Evolutionary conservation across 2,888 invertebrate species (phyloP), one percentile per base, ranked within the genome.

Genomic region (Aricia artaxerxes): DNA sequence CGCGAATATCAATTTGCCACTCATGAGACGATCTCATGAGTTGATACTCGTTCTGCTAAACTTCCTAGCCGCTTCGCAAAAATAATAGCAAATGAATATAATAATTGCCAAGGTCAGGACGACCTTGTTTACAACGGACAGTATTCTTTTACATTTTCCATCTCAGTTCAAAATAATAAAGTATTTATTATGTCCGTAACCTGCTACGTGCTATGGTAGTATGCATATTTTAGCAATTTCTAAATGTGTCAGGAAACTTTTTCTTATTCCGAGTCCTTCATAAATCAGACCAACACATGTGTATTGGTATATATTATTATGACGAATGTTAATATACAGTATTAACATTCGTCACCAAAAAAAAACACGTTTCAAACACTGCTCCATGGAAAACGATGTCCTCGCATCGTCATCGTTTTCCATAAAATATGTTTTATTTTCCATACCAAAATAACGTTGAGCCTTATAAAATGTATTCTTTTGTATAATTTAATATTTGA

Each of bases 21-120:
- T 88, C 86, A 88, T 87, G 88, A 86, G 87, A 85, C 44, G 9
- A 44, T 44, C 40, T 44, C 40, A 44, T 44, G 40, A 44, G 40
- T 85, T 85, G 86, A 87, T 44, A 44, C 89, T 86, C 86, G 87
- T 85, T 88, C 87, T 57, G 86, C 84, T 86, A 85, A 87, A 87
- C 93, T 92, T 89, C 90, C 93, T 92, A 90, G 89, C 89, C 88
- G 88, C 87, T 88, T 80, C 88, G 89, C 90, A 88, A 91, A 91
- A 90, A 90, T 87, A 88, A 88, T 86, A 88, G 89, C 89, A 90
- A 89, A 90, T 75, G 49, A 90, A 89, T 88, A 89, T 87, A 87
- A 88, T 88, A 86, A 86, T 87, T 87, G 86, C 82, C 91, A 92
- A 93, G 93, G 94, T 88, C 87, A 85, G 85, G 81, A 82, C 84